A percentile compares a stretch with the other conserved stretches of the same genome.
Evolutionary conservation across 2,888 invertebrate species (phyloP).

Genomic region (Diaperis boleti): DNA sequence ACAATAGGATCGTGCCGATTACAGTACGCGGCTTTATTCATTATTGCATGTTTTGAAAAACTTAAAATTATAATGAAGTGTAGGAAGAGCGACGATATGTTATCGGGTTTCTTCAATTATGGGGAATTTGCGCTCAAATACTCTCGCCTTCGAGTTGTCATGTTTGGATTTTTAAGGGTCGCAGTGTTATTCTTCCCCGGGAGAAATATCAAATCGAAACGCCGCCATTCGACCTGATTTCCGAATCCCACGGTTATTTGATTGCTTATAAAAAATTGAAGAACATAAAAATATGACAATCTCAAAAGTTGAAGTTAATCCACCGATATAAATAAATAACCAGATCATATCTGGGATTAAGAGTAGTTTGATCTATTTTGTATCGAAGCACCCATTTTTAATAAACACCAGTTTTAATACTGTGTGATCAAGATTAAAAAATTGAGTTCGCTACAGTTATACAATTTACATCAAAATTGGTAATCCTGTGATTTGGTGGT

Average conservation of each 20-base stretch:
- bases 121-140: constrained; percentile 14
- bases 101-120: constrained; percentile 27
- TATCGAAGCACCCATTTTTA: too few species aligned
- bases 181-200: constrained; percentile 6
- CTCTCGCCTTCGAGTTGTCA: constrained; percentile 14
- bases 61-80: constrained; percentile 30
- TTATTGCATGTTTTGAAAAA: constrained; percentile 30
- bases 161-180: constrained; percentile 7
- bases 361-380: too few species aligned
- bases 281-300: not conserved
- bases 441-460: too few species aligned
- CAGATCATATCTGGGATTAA: too few species aligned
- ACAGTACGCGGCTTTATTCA: constrained; percentile 28
- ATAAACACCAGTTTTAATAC: too few species aligned
- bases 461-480: too few species aligned
- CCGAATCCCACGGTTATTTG: not conserved
- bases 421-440: too few species aligned
- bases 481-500: too few species aligned
- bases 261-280: not conserved
- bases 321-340: too few species aligned
- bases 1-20: constrained; percentile 38
- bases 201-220: constrained; percentile 1
- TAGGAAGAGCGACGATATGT: constrained; percentile 13
- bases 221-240: constrained; percentile 1
- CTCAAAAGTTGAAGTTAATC: too few species aligned